Conservation (phyloP, 2,797 vertebrate species). For the Pseudocheirus occidentalis region DNA sequence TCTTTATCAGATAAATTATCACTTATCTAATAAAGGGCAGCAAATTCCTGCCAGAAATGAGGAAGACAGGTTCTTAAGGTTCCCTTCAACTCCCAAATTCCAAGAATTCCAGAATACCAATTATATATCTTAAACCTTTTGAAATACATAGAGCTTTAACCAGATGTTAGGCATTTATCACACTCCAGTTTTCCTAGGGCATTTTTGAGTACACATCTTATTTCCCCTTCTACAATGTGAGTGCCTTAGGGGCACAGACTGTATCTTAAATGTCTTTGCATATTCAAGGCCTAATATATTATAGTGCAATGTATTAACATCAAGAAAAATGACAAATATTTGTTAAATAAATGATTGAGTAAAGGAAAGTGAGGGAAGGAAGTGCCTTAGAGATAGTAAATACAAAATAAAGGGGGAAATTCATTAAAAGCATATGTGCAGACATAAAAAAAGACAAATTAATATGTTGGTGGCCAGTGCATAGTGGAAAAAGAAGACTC, state of each 20-base stretch:
- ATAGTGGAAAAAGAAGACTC: conserved; percentile 31
- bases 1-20: background rate
- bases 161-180: background rate
- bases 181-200: background rate
- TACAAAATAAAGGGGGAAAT: background rate
- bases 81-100: background rate
- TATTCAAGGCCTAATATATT: background rate
- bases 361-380: background rate
- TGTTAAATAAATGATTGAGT: background rate
- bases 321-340: background rate
- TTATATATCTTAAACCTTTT: background rate
- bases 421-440: background rate
- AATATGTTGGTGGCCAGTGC: background rate
- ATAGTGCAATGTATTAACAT: background rate
- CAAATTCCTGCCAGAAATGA: background rate
- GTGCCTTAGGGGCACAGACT: background rate
- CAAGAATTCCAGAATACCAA: background rate
- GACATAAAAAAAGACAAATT: conserved; percentile 3
- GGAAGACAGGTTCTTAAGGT: background rate
- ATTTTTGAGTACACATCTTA: background rate
- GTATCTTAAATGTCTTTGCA: background rate
- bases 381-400: background rate
- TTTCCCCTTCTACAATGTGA: background rate
- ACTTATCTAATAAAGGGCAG: background rate
- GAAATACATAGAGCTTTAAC: background rate